Evolutionary conservation across 1,140 invertebrate genomes (phyloP).

Genomic region (Heliconius hewitsoni): DNA sequence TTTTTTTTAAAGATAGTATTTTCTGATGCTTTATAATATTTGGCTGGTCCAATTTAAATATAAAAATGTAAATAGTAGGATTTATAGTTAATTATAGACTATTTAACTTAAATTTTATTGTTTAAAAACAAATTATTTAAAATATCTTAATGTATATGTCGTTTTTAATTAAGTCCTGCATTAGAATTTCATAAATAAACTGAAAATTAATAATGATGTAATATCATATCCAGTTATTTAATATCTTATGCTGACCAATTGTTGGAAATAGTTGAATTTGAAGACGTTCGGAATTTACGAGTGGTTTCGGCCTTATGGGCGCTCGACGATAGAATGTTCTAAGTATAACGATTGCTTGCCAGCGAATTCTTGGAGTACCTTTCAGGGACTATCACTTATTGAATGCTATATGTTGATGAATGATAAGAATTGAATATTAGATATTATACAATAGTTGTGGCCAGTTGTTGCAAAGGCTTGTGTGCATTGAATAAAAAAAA

Average conservation of each 20-base stretch:
- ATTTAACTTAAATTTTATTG: too few species aligned
- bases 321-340: conserved; percentile 65
- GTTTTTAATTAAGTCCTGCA: too few species aligned
- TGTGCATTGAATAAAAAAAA: too few species aligned
- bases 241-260: conserved; percentile 65
- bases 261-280: conserved; percentile 79
- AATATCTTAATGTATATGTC: too few species aligned
- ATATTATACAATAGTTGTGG: neutral
- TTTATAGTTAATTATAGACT: too few species aligned
- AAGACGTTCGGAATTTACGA: conserved; percentile 78
- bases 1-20: neutral
- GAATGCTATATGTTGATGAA: conserved; percentile 17
- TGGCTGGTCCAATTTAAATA: too few species aligned
- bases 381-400: conserved; percentile 22
- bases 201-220: neutral
- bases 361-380: conserved; percentile 56
- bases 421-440: conserved; percentile 2
- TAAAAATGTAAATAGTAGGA: too few species aligned
- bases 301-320: conserved; percentile 72
- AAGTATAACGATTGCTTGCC: conserved; percentile 63
- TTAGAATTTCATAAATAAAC: neutral
- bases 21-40: too few species aligned
- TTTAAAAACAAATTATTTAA: too few species aligned
- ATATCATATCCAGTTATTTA: conserved; percentile 45
- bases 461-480: too few species aligned